Evolutionary conservation across 1,140 invertebrate genomes (phyloP).

Genomic region (Aphelenchoides besseyi): DNA sequence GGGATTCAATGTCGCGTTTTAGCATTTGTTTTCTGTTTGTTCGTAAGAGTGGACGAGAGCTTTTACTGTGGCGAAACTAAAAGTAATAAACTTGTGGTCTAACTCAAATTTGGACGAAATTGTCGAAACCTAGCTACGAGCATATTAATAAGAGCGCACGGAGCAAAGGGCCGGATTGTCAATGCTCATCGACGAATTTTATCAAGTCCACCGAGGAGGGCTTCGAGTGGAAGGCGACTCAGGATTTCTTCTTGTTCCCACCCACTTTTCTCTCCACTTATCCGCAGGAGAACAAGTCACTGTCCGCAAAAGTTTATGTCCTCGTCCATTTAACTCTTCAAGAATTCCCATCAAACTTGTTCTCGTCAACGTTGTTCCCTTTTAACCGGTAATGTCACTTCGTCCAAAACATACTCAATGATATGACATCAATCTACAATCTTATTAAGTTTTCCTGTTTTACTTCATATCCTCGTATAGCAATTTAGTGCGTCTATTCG

Average conservation of each 20-base stretch:
- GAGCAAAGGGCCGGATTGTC: neutral
- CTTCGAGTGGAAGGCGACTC: neutral
- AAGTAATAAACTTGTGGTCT: neutral
- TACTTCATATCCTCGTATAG: neutral
- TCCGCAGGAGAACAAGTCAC: neutral
- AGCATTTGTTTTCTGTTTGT: no score
- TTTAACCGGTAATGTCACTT: neutral
- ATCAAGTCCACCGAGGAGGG: neutral
- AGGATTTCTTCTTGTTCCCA: neutral
- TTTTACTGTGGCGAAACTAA: neutral
- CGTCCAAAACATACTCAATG: neutral
- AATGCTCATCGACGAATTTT: neutral
- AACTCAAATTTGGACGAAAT: neutral
- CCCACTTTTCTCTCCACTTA: constrained; percentile 3
- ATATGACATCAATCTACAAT: neutral
- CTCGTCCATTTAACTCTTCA: constrained; percentile 3
- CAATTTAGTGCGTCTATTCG: no score
- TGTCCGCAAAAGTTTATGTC: neutral
- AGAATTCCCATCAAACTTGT: neutral
- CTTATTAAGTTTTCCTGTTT: neutral
- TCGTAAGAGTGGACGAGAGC: no score
- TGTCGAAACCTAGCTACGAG: neutral
- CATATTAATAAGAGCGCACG: constrained; percentile 1
- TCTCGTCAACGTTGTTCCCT: neutral
- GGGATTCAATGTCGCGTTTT: no score